phyloP scores from a whole-genome alignment of 2,888 invertebrate genomes.

The Celastrina argiolus region DNA sequence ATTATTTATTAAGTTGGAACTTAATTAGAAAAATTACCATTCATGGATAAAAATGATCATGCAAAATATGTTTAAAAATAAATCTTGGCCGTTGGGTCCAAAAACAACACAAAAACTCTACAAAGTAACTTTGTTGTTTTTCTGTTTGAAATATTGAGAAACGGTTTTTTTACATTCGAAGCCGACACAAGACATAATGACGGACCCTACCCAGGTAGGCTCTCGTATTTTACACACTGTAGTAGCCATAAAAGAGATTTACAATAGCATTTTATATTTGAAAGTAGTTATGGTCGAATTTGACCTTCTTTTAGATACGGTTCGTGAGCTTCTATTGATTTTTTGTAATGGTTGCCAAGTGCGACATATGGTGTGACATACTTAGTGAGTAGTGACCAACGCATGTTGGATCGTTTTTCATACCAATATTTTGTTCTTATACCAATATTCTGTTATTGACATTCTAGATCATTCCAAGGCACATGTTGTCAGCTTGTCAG shows the following conservation, averaged over 20 bases:
- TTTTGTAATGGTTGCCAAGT: constrained; percentile 57
- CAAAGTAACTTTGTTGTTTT: constrained; percentile 51
- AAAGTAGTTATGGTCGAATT: constrained; percentile 63
- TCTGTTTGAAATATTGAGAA: constrained; percentile 54
- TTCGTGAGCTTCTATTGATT: constrained; percentile 60
- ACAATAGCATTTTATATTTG: constrained; percentile 67
- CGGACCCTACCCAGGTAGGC: constrained; percentile 73
- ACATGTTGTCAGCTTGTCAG: neutral
- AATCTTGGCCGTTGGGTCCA: constrained; percentile 30
- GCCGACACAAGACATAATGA: constrained; percentile 72
- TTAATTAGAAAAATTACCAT: neutral
- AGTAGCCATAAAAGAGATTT: constrained; percentile 73
- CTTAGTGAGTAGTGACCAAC: constrained; percentile 59
- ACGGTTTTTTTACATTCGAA: constrained; percentile 50
- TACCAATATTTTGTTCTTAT: constrained; percentile 43
- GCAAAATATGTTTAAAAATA: neutral
- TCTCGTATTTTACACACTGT: constrained; percentile 71
- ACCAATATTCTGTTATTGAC: constrained; percentile 20
- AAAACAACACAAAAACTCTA: constrained; percentile 46
- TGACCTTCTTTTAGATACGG: constrained; percentile 65
- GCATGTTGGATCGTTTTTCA: constrained; percentile 53
- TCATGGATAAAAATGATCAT: neutral
- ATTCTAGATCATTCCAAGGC: neutral
- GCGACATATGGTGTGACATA: constrained; percentile 68
- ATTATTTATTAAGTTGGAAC: too few species aligned